A percentile compares a stretch with the other conserved stretches of the same genome.
Conservation (phyloP, 2,888 invertebrate species). For the Drosophila neutralis region DNA sequence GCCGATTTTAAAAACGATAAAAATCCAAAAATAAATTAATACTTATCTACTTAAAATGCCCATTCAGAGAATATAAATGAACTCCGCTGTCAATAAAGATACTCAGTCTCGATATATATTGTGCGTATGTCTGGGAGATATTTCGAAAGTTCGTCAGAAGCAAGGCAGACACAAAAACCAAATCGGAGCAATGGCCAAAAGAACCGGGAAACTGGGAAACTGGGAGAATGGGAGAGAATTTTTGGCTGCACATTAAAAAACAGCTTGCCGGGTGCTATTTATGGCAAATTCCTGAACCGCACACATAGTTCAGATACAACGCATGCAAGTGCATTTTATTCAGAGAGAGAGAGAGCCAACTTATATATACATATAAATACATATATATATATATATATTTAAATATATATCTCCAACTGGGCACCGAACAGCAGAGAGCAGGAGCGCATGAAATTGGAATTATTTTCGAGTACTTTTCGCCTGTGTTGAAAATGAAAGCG, state of each 20-base stretch:
- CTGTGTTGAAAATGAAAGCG: constrained; percentile 41
- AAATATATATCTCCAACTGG: constrained; percentile 26
- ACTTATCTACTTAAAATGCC: constrained; percentile 18
- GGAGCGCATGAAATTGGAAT: constrained; percentile 5
- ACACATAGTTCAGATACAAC: constrained; percentile 57
- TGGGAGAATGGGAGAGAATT: background rate
- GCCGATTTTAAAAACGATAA: background rate
- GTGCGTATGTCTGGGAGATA: constrained; percentile 24
- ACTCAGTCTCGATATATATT: constrained; percentile 4
- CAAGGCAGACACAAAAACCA: background rate
- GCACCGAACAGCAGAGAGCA: background rate
- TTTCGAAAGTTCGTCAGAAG: constrained; percentile 21
- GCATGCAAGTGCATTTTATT: constrained; percentile 58
- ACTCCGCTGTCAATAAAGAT: constrained; percentile 23
- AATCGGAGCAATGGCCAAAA: constrained; percentile 29
- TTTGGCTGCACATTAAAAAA: constrained; percentile 49
- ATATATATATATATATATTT: constrained; percentile 24
- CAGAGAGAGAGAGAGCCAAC: background rate
- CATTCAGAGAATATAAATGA: constrained; percentile 30
- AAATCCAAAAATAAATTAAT: constrained; percentile 9
- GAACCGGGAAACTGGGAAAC: constrained; percentile 21
- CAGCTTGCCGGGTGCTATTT: constrained; percentile 63
- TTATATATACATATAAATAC: background rate
- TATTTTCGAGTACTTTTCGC: constrained; percentile 11
- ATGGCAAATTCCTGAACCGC: constrained; percentile 72